Conservation (phyloP, 2,888 invertebrate genomes). For the Taphrorychus bicolor region DNA sequence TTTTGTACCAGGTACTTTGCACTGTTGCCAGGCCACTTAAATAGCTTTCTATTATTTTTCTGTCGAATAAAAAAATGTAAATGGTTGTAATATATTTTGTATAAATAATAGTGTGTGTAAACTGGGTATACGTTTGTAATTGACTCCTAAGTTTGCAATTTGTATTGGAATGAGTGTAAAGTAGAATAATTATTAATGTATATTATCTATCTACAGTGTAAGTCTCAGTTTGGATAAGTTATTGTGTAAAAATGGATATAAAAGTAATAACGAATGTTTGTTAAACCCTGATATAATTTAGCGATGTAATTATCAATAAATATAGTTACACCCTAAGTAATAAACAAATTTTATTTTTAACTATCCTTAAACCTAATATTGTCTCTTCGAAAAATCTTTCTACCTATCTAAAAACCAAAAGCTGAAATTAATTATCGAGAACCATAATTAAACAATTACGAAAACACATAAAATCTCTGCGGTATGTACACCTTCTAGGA, state of each 20-base stretch:
- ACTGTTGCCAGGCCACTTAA: too few relatives aligned
- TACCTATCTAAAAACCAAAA: not conserved
- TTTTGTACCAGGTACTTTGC: too few relatives aligned
- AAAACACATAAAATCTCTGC: conserved; percentile 30
- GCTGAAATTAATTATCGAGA: conserved; percentile 11
- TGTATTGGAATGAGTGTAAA: not conserved
- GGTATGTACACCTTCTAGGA: conserved; percentile 13
- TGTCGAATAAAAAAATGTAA: too few relatives aligned
- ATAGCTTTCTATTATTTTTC: too few relatives aligned
- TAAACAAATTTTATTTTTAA: not conserved
- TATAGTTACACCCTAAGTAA: too few relatives aligned
- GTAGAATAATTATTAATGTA: not conserved
- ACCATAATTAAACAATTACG: conserved; percentile 21
- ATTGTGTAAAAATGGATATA: conserved; percentile 15
- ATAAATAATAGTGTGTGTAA: conserved; percentile 8
- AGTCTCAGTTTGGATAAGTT: conserved; percentile 13
- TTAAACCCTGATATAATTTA: not conserved
- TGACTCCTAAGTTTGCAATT: not conserved
- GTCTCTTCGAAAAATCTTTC: not conserved
- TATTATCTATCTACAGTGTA: not conserved
- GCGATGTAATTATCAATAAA: conserved; percentile 6
- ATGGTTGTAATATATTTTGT: conserved; percentile 9
- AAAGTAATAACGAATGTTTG: not conserved
- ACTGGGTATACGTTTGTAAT: conserved; percentile 9
- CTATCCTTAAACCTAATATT: not conserved